These are phyloP conservation scores for Selenia dentaria DNA, from an alignment of 2,888 invertebrate genomes.

Conservation along the genomic window DNA sequence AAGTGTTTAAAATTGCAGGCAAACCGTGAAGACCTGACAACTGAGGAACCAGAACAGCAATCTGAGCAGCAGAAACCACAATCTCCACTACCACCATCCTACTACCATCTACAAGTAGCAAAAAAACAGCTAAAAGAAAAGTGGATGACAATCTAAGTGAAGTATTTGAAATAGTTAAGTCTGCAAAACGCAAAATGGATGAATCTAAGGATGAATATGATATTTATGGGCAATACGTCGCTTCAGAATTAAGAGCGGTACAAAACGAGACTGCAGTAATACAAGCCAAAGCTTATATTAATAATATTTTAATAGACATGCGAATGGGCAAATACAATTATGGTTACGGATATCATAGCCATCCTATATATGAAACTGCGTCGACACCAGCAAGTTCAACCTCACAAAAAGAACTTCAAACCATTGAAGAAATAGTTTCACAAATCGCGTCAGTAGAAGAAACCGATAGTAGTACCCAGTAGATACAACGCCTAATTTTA, in stretches of 20 bases:
- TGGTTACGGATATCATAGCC: conserved; percentile 22
- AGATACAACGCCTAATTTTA: no score
- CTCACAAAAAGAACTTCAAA: no score
- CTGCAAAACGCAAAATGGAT: conserved; percentile 33
- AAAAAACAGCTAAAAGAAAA: no score
- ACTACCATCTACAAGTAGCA: conserved; percentile 25
- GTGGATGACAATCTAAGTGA: conserved; percentile 15
- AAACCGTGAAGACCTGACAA: no score
- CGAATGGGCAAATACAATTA: conserved; percentile 31
- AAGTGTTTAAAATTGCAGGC: no score
- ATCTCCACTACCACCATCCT: conserved; percentile 2
- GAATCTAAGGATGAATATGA: conserved; percentile 24
- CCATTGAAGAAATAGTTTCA: conserved; percentile 16
- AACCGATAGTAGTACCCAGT: no score
- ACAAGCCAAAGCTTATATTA: conserved; percentile 36
- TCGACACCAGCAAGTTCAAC: conserved; percentile 2
- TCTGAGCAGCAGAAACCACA: no score
- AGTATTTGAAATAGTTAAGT: conserved; percentile 29
- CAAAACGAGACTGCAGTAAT: conserved; percentile 36
- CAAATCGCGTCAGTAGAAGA: conserved; percentile 4
- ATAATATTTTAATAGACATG: conserved; percentile 30
- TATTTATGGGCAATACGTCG: conserved; percentile 38
- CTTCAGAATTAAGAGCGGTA: conserved; percentile 37
- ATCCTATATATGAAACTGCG: conserved; percentile 3
- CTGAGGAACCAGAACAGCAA: no score